Conservation (phyloP, 2,113 vertebrate genomes). For the Neolamprologus modestus region DNA sequence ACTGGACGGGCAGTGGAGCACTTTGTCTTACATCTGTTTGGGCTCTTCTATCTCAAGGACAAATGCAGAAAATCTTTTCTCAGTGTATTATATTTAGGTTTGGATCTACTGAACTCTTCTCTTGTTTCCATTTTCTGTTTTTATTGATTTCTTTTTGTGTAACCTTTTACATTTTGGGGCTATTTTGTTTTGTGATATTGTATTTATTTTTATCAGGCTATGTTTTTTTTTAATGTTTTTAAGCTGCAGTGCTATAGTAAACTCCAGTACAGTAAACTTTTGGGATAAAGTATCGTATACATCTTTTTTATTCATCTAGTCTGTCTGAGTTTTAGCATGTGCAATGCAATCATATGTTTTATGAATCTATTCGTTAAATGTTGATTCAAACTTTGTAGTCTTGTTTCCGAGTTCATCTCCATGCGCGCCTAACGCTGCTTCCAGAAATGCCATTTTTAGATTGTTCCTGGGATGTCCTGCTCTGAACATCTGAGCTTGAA, state of each 20-base stretch:
- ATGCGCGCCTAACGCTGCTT: not conserved
- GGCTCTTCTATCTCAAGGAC: not conserved
- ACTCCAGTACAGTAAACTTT: not conserved
- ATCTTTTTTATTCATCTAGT: not conserved
- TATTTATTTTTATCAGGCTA: not conserved
- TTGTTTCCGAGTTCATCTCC: not conserved
- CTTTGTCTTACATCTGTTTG: not conserved
- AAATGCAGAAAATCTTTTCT: not conserved
- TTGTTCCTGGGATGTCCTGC: not conserved
- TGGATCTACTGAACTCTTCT: not conserved
- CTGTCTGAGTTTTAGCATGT: not conserved
- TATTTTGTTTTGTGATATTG: not conserved
- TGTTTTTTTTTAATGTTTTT: not conserved
- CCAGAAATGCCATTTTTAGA: not conserved
- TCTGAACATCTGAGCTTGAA: not conserved
- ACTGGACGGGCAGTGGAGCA: not conserved
- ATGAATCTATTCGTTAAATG: not conserved
- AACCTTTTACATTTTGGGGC: not conserved
- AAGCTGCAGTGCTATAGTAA: not conserved
- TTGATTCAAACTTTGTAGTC: not conserved
- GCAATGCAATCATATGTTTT: not conserved
- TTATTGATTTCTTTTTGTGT: not conserved
- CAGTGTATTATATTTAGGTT: not conserved
- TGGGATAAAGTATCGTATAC: not conserved
- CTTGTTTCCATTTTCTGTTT: not conserved